Base-by-base conservation (phyloP, 1,140 invertebrate genomes). In the Neomicropteryx cornuta region DNA sequence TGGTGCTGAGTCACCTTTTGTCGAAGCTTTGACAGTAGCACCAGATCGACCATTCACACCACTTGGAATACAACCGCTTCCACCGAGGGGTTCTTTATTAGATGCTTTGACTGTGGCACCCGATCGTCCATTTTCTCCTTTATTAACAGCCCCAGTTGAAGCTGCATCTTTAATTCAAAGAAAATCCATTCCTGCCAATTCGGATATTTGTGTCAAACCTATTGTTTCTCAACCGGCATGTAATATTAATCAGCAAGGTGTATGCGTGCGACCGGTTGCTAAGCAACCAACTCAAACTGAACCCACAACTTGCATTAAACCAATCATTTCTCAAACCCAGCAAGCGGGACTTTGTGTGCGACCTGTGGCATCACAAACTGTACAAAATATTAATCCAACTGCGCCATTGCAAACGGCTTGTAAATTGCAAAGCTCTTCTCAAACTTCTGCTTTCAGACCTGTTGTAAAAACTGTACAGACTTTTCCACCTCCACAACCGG, bases 91-190 rank as follows among this genome's bases (percentile, higher is more conserved):
- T 14, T 68, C 80, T 10, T 73, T 85, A 44, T 69, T 77, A 18
- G 72, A 73, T 38, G 81, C 82, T 3, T 49, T 87, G n/a, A 79
- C 72, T 23, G 79, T 75, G 38, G 83, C 82, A 2, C 77, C 82
- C 3, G 76, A 83, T 36, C 54, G 62, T 34, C 64, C 70, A 2
- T 74, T 67, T 38, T 71, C 67, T 45, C 70, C 68, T 23, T 62
- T 73, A 32, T 57, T 59, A 5, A 41, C n/a, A n/a, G n/a, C n/a
- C n/a, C n/a, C n/a, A n/a, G n/a, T n/a, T n/a, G n/a, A n/a, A n/a
- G n/a, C n/a, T n/a, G n/a, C n/a, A n/a, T n/a, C n/a, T n/a, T n/a
- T n/a, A n/a, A n/a, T n/a, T n/a, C n/a, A n/a, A n/a, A n/a, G n/a
- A n/a, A n/a, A n/a, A n/a, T n/a, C n/a, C n/a, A n/a, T n/a, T n/a